A percentile compares a stretch with the other conserved stretches of the same genome.
These are phyloP conservation scores for Onthophagus sagittarius DNA, from an alignment of 2,888 invertebrate species.

Conservation along the genomic window DNA sequence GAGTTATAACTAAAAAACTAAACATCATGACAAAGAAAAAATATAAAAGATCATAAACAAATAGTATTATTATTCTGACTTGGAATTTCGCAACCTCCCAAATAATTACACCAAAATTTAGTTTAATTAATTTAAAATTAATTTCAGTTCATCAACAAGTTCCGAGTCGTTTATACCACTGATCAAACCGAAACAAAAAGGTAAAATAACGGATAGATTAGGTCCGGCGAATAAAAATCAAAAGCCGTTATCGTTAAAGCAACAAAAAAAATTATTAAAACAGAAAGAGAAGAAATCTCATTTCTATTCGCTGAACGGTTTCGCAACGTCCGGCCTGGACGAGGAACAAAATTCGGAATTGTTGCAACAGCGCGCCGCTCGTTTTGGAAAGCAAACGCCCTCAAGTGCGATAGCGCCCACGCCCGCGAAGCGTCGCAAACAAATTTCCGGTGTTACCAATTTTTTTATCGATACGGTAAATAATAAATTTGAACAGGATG, in stretches of 20 bases:
- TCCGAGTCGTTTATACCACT: conserved; percentile 44
- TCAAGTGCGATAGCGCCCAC: conserved; percentile 1
- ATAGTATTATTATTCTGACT: too few relatives aligned
- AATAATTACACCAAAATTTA: too few relatives aligned
- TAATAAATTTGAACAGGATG: conserved; percentile 45
- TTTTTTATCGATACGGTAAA: conserved; percentile 32
- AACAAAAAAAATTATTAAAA: conserved; percentile 50
- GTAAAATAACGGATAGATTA: conserved; percentile 58
- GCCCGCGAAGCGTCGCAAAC: conserved; percentile 25
- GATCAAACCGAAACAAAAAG: conserved; percentile 41
- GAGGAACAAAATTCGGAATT: conserved; percentile 73
- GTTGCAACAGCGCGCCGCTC: conserved; percentile 83
- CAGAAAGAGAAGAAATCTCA: conserved; percentile 51
- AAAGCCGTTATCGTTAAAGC: conserved; percentile 42
- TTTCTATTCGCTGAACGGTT: conserved; percentile 49
- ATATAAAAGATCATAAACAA: too few relatives aligned
- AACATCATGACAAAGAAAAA: too few relatives aligned
- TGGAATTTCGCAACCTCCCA: too few relatives aligned
- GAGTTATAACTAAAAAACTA: too few relatives aligned
- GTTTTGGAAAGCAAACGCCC: conserved; percentile 55
- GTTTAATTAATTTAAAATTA: not conserved
- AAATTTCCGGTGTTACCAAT: conserved; percentile 18
- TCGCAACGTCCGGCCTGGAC: conserved; percentile 34
- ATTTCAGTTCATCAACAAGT: conserved; percentile 28
- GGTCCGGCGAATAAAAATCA: conserved; percentile 46